A percentile compares a stretch with the other conserved stretches of the same genome.
These are phyloP conservation scores for Mythimna vitellina DNA, from an alignment of 2,888 invertebrate species.

Conservation along the genomic window DNA sequence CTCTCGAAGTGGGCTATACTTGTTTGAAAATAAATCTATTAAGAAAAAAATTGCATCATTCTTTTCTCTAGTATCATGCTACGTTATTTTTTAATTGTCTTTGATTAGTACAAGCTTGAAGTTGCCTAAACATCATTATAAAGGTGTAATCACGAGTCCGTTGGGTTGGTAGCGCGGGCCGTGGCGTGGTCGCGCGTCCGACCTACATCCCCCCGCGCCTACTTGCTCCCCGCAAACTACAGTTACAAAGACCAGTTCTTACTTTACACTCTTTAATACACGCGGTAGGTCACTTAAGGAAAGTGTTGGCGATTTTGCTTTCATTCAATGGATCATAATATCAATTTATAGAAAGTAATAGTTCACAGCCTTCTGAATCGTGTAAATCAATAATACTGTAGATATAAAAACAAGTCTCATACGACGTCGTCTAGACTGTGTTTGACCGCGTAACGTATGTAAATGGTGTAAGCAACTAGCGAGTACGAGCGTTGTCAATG, in stretches of 20 bases:
- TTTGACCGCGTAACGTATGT: slow-evolving; percentile 41
- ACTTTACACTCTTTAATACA: slow-evolving; percentile 78
- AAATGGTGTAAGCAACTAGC: slow-evolving; percentile 27
- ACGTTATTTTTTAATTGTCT: slow-evolving; percentile 8
- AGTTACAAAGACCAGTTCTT: slow-evolving; percentile 87
- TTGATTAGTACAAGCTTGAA: slow-evolving; percentile 3
- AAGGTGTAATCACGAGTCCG: slow-evolving; percentile 51
- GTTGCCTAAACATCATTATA: slow-evolving; percentile 25
- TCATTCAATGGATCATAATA: slow-evolving; percentile 82
- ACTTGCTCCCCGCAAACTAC: slow-evolving; percentile 75
- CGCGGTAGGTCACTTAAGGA: slow-evolving; percentile 84
- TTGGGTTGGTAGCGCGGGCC: slow-evolving; percentile 39
- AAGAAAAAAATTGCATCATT: slow-evolving; percentile 63
- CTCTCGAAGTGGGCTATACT: slow-evolving; percentile 55
- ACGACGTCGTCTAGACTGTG: slow-evolving; percentile 54
- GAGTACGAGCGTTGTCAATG: slow-evolving; percentile 2
- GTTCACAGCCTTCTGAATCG: slow-evolving; percentile 73
- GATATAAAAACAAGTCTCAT: slow-evolving; percentile 45
- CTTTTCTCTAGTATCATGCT: slow-evolving; percentile 36
- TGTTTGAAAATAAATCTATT: slow-evolving; percentile 66
- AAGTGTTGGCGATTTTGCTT: slow-evolving; percentile 90
- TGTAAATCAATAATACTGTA: slow-evolving; percentile 58
- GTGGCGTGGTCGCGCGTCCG: slow-evolving; percentile 71
- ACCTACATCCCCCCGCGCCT: slow-evolving; percentile 78
- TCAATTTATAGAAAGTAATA: slow-evolving; percentile 86